These are phyloP conservation scores for Athetis lepigone DNA, from an alignment of 2,888 invertebrate genomes.

Conservation along the genomic window DNA sequence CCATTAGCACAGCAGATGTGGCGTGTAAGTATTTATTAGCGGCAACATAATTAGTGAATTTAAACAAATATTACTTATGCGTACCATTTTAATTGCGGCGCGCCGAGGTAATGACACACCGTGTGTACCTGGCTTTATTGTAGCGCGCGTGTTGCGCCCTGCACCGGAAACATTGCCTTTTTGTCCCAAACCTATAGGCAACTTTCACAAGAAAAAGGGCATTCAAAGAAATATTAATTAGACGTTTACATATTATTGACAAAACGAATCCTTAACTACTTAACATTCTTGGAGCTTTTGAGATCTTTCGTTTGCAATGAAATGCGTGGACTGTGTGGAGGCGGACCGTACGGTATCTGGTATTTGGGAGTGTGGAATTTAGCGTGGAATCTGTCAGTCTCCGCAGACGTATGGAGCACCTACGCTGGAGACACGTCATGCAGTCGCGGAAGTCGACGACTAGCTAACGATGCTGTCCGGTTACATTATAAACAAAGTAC, in stretches of 20 bases:
- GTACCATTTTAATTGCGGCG: conserved; percentile 85
- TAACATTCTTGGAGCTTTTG: conserved; percentile 58
- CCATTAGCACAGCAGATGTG: conserved; percentile 86
- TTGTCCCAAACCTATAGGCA: conserved; percentile 36
- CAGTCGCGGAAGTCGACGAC: conserved; percentile 54
- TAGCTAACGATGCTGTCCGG: conserved; percentile 48
- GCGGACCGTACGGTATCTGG: conserved; percentile 60
- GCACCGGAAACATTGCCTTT: conserved; percentile 69
- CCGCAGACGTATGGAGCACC: conserved; percentile 56
- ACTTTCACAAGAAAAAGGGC: conserved; percentile 44
- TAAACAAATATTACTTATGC: conserved; percentile 88
- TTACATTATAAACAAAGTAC: conserved; percentile 42
- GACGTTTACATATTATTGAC: conserved; percentile 59
- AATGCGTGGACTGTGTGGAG: conserved; percentile 64
- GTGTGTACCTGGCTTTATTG: conserved; percentile 66
- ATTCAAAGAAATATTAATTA: conserved; percentile 51
- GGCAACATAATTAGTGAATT: conserved; percentile 87
- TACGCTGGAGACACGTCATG: conserved; percentile 59
- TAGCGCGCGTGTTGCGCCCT: conserved; percentile 59
- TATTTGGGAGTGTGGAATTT: conserved; percentile 61
- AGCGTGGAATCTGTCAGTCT: conserved; percentile 68
- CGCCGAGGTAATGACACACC: conserved; percentile 78
- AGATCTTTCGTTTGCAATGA: conserved; percentile 61
- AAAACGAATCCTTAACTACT: conserved; percentile 58
- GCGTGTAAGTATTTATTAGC: conserved; percentile 87